Percentiles rank a stretch among this genome's conserved stretches.
Evolutionary conservation across 2,797 vertebrate species (phyloP).

Genomic region (Epinephelus awoara): DNA sequence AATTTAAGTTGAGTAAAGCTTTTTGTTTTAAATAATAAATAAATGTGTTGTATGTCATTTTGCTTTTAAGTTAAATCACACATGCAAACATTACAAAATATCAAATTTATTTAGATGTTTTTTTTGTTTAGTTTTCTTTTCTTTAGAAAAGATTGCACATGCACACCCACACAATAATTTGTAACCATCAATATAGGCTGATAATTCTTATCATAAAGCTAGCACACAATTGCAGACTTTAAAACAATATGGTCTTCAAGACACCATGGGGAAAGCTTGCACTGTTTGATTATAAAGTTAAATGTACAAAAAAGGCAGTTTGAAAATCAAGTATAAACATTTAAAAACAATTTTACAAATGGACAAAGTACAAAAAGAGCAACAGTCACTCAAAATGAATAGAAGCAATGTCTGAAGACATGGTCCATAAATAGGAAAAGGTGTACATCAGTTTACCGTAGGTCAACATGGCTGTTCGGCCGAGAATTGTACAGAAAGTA

Average conservation of each 20-base stretch:
- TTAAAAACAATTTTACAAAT: slow-evolving; percentile 99
- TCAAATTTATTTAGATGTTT: slow-evolving; percentile 94
- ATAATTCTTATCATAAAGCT: slow-evolving; percentile 89
- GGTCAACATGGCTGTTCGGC: slow-evolving; percentile 76
- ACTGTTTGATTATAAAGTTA: slow-evolving; percentile 96
- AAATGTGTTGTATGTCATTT: not conserved
- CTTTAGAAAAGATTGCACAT: slow-evolving; percentile 93
- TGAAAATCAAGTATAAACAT: slow-evolving; percentile 99
- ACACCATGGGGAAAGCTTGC: slow-evolving; percentile 95
- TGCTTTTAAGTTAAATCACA: slow-evolving; percentile 43
- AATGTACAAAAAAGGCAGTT: slow-evolving; percentile 99
- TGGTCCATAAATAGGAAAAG: slow-evolving; percentile 65
- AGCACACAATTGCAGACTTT: slow-evolving; percentile 92
- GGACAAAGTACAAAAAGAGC: slow-evolving; percentile 98
- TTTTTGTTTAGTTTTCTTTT: slow-evolving; percentile 63
- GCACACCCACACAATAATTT: slow-evolving; percentile 95
- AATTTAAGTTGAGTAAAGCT: not conserved
- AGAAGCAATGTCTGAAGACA: slow-evolving; percentile 83
- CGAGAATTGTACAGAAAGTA: slow-evolving; percentile 82
- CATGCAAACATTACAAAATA: slow-evolving; percentile 91
- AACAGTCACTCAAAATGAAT: slow-evolving; percentile 88
- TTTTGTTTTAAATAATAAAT: slow-evolving; percentile 44
- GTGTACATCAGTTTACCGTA: slow-evolving; percentile 54
- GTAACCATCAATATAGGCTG: slow-evolving; percentile 92
- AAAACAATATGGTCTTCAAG: slow-evolving; percentile 93